Evolutionary conservation across 2,113 vertebrate genomes (phyloP).

Genomic region (Eolophus roseicapilla): DNA sequence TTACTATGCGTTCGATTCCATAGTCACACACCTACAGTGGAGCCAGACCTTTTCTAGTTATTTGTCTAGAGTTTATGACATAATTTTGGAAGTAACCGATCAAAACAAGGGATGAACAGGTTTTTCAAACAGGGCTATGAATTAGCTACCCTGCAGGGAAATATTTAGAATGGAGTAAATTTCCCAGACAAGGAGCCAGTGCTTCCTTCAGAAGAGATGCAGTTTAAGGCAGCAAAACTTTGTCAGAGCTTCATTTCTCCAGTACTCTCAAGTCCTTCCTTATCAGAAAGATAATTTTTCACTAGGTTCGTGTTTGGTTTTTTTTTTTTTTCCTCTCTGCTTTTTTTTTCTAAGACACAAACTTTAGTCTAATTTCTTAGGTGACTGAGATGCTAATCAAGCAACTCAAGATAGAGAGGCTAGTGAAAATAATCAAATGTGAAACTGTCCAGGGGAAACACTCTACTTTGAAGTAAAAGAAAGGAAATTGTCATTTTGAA

Average conservation of each 20-base stretch:
- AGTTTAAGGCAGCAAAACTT: not conserved
- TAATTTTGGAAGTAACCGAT: not conserved
- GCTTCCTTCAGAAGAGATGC: not conserved
- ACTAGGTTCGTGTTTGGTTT: not conserved
- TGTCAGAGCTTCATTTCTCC: not conserved
- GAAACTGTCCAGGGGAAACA: conserved; percentile 77
- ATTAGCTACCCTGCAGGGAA: not conserved
- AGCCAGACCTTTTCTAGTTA: not conserved
- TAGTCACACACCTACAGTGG: rapidly evolving
- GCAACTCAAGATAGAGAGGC: conserved; percentile 72
- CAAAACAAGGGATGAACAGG: not conserved
- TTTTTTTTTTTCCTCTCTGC: not conserved
- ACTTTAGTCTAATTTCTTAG: conserved; percentile 77
- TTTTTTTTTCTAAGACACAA: conserved; percentile 8
- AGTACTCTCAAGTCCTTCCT: rapidly evolving
- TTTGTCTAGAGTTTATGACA: not conserved
- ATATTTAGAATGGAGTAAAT: not conserved
- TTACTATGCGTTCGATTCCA: not conserved
- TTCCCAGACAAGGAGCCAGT: not conserved
- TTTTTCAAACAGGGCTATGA: not conserved
- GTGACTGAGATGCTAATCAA: conserved; percentile 80
- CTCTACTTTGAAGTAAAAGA: conserved; percentile 71
- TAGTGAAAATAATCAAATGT: conserved; percentile 78
- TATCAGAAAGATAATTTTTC: not conserved
- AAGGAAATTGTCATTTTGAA: conserved; percentile 80